Percentiles rank a stretch among this genome's conserved stretches.
Evolutionary conservation across 64 coral and sea anemone species (phyloP).

Genomic region (Catalaphyllia jardinei): DNA sequence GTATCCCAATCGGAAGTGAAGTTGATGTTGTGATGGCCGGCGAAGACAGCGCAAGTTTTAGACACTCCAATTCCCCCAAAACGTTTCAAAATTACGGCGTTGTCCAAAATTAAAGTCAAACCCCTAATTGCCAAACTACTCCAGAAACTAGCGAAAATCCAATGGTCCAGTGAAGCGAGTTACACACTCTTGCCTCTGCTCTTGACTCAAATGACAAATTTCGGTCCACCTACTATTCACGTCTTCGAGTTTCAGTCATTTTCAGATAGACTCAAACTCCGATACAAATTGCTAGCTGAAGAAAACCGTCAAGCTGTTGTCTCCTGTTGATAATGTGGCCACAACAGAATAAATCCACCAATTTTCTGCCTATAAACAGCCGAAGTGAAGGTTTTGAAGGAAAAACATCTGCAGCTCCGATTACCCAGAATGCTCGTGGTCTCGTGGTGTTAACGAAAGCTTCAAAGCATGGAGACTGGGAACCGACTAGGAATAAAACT

Average conservation of each 20-base stretch:
- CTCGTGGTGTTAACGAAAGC: background rate
- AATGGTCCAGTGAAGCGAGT: conserved; percentile 46
- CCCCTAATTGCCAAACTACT: background rate
- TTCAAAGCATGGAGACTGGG: background rate
- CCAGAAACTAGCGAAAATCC: background rate
- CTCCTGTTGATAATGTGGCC: conserved; percentile 2
- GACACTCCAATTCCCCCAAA: background rate
- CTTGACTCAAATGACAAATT: conserved; percentile 25
- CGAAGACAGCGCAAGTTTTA: background rate
- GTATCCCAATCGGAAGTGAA: background rate
- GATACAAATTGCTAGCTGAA: background rate
- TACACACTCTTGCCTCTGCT: background rate
- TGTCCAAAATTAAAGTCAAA: background rate
- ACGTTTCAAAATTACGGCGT: background rate
- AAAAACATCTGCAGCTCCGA: conserved; percentile 13
- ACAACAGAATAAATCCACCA: background rate
- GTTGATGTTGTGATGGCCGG: background rate
- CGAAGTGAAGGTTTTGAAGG: background rate
- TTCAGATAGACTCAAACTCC: background rate
- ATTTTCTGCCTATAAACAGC: background rate
- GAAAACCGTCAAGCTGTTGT: background rate
- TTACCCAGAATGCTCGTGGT: conserved; percentile 26
- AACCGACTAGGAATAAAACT: no score
- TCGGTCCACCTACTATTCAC: conserved; percentile 17
- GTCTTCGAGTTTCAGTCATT: background rate